phyloP scores from a whole-genome alignment of 2,113 vertebrate genomes.

The Galbula dea region DNA sequence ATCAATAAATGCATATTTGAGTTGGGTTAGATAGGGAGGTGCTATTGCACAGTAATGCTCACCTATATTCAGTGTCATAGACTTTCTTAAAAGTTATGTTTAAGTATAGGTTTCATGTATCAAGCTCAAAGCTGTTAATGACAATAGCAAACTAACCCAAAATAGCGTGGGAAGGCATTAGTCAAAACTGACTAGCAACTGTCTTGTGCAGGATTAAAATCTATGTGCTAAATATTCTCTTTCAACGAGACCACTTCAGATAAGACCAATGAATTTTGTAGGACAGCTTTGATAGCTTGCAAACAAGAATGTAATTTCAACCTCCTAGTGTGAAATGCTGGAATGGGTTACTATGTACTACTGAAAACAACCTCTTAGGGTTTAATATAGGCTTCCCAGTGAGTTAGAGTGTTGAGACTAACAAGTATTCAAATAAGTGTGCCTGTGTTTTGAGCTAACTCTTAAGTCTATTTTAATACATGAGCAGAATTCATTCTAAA shows the following conservation, averaged over 20 bases:
- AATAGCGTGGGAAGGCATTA: background rate
- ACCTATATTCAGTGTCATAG: background rate
- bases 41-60: conserved; percentile 51
- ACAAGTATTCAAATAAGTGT: background rate
- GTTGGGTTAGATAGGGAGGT: conserved; percentile 36
- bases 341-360: background rate
- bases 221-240: background rate
- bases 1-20: conserved; percentile 8
- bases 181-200: conserved; percentile 3
- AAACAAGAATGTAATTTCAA: background rate
- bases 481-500: background rate
- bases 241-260: background rate
- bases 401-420: conserved; percentile 5
- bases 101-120: background rate
- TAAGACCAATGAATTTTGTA: background rate
- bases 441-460: conserved; percentile 24
- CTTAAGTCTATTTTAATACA: background rate
- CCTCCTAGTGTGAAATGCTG: background rate
- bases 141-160: background rate
- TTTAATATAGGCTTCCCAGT: background rate
- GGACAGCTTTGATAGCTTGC: background rate
- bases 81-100: background rate
- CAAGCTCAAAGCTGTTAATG: background rate
- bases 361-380: background rate
- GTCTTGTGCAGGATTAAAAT: background rate